Base-by-base conservation (phyloP, 2,888 invertebrate species). In the Chesias legatella region DNA sequence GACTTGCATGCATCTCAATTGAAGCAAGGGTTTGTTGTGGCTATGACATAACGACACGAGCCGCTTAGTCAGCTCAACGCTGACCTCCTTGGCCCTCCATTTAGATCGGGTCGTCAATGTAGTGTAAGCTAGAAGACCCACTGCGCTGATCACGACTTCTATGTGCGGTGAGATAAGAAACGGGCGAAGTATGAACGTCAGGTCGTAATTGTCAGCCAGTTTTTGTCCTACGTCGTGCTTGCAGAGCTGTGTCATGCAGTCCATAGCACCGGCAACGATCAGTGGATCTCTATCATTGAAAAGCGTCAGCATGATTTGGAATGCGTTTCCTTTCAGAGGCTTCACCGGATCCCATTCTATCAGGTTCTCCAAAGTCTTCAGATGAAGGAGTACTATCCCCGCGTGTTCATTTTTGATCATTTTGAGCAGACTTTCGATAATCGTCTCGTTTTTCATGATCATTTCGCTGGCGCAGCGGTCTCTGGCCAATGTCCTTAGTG, bases 51-150 rank as follows among this genome's bases (percentile, higher is more conserved):
- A 55, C 0, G 43, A 20, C 0, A 81, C 68, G 1, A 88, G 53
- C 1, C 58, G 58, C 22, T 60, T 72, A 0, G 77, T 74, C 1
- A 86, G 40, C 0, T 74, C 72, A 5, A 39, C 43, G 24, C 63
- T 59, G 10, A 53, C 60, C 44, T 86, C 83, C 31, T 80, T 84
- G 0, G 76, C 78, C 0, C 84, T 73, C 86, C 86, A 86, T 56
- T 85, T 80, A 0, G 86, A 79, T 0, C 73, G 62, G 0, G 75
- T 78, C 0, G 85, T 86, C 10, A 78, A 21, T 0, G 88, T 86
- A 0, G 79, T 79, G 23, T 72, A 79, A 5, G 48, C 46, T 72
- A 88, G 69, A 0, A 85, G 55, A 4, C 73, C 75, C 0, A 71
- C 63, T 0, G 79, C 68, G 47, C 78, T 75, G 1, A 81, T 70